Base-by-base conservation (phyloP, 2,113 vertebrate genomes). In the Pontoporia blainvillei region DNA sequence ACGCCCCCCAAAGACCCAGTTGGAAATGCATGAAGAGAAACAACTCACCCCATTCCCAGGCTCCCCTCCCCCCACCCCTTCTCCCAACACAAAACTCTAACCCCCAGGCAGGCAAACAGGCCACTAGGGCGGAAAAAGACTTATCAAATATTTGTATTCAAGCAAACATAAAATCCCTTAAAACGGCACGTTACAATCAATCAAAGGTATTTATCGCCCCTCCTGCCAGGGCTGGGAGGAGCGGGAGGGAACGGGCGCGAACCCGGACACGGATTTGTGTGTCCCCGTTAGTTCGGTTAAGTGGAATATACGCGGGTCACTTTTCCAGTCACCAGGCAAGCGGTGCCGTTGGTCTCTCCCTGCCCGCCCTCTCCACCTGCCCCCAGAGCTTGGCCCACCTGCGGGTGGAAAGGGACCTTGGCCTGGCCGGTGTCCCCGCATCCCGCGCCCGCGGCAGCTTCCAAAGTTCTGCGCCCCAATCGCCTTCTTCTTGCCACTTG, bases 101-200 rank as follows among this genome's bases (percentile, higher is more conserved):
- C 57, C 86, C 82, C 44, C 87, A 66, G 76, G 88, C 96, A 98
- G 86, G 89, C 95, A 96, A 93, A 97, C 81, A 92, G 86, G 86
- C 86, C 96, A 86, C 86, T 69, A 92, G 57, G 92, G 94, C 81
- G 90, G 86, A 87, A 96, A 95, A 96, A 31, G 54, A 87, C 91
- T 90, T 86, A 95, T 67, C 94, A 93, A 96, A 93, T 95, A 97
- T 87, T 90, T 90, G 93, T 85, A 92, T 76, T 96, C 95, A 96
- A 96, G 95, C 97, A 93, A 83, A 96, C 93, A 96, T 93, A 93
- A 89, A 64, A 96, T 78, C 78, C 84, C 73, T 92, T 94, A 94
- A 96, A 96, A 98, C 76, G 3, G 13, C 91, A 96, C 18, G 7
- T 91, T 73, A 94, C 83, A 96, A 87, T 88, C 84, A 76, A 69